Evolutionary conservation across 2,113 vertebrate genomes (phyloP), one percentile per base, ranked within the genome.

Genomic region (Paradisaea rubra): DNA sequence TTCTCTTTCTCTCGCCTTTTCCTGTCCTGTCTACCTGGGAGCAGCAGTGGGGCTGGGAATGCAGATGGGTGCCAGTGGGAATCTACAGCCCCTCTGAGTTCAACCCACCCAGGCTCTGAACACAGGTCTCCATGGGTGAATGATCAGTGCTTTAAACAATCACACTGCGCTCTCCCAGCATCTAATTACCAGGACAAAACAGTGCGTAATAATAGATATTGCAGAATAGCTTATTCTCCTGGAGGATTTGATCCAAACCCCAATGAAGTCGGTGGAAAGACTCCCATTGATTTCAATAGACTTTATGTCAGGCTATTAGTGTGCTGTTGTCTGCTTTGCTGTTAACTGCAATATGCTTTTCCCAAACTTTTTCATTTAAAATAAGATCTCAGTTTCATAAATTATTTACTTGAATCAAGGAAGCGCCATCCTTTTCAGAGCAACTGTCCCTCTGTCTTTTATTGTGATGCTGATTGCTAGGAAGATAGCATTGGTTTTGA

Each of bases 121-220:
- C 68, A 1, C 2, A 0, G 92, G 95, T 95, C 95, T 96, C 95
- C 93, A 96, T 90, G 93, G 95, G 93, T 96, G 95, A 97, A 31
- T 81, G 95, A 94, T 90, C 89, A 95, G 93, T 77, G 77, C 88
- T 49, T 91, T 90, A 90, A 90, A 95, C 93, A 96, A 93, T 95
- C 2, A 2, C 37, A 2, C 49, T 74, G 76, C 0, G 5, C 90
- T 95, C 89, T 91, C 52, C 85, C 80, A 0, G 91, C 93, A 95
- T 96, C 96, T 96, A 93, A 95, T 97, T 96, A 96, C 80, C 91
- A 88, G 89, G 72, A 95, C 95, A 97, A 97, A 97, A 96, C 82
- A 4, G 54, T 88, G 91, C 0, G 3, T 84, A 54, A 94, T 94
- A 96, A 96, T 97, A 61, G 94, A 83, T 95, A 91, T 94, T 72